These are phyloP conservation scores for Tenualosa ilisha DNA, from an alignment of 2,797 vertebrate genomes.

Conservation along the genomic window DNA sequence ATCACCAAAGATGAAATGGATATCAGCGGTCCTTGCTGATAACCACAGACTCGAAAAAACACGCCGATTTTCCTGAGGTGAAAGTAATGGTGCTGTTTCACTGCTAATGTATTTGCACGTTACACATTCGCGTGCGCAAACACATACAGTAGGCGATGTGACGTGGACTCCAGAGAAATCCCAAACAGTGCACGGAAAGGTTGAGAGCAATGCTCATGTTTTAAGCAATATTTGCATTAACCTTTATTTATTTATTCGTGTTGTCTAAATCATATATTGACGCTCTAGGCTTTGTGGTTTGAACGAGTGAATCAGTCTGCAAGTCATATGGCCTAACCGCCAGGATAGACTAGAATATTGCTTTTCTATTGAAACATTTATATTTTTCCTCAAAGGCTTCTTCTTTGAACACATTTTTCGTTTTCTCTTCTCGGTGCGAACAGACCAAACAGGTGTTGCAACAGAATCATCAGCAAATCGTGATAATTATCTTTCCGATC, in stretches of 20 bases:
- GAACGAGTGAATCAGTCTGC: not conserved
- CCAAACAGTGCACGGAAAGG: not conserved
- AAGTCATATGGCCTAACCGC: not conserved
- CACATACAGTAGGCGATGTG: conserved; percentile 18
- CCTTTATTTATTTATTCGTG: conserved; percentile 2
- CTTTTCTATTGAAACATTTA: not conserved
- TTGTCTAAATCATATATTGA: not conserved
- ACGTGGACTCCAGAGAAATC: not conserved
- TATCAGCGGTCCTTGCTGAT: conserved; percentile 46
- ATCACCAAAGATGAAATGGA: conserved; percentile 40
- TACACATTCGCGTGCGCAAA: conserved; percentile 23
- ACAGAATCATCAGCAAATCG: not conserved
- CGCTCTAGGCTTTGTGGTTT: not conserved
- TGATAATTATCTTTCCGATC: not conserved
- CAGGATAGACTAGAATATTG: not conserved
- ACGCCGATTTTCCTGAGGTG: conserved; percentile 38
- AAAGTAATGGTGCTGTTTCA: conserved; percentile 40
- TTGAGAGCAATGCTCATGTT: not conserved
- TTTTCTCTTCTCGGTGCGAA: not conserved
- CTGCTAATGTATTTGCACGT: conserved; percentile 39
- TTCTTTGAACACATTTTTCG: too few relatives aligned
- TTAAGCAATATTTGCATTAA: not conserved
- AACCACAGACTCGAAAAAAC: conserved; percentile 49
- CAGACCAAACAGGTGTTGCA: not conserved
- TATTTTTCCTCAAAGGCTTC: not conserved